A percentile compares a stretch with the other conserved stretches of the same genome.
Evolutionary conservation across 2,888 invertebrate species (phyloP).

Genomic region (Amblyjoppa proteus): DNA sequence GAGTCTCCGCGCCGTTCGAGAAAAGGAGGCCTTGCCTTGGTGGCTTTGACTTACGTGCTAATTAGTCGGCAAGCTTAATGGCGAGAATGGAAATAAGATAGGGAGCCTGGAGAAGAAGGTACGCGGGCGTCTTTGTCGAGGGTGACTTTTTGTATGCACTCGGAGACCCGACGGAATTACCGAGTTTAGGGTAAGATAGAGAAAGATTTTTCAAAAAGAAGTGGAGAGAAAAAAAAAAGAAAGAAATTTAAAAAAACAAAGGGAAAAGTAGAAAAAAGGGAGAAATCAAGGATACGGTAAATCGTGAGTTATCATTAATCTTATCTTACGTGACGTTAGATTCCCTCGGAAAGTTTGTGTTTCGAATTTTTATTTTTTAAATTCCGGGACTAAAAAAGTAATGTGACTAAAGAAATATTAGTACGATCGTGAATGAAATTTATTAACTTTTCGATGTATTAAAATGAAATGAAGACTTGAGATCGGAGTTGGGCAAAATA

Average conservation of each 20-base stretch:
- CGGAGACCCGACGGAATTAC: background rate
- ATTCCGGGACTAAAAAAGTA: too few relatives aligned
- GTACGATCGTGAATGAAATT: too few relatives aligned
- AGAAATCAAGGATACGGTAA: background rate
- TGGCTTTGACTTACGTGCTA: constrained; percentile 52
- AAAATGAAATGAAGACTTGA: too few relatives aligned
- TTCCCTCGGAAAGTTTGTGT: too few relatives aligned
- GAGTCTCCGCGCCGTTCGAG: constrained; percentile 37
- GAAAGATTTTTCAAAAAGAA: background rate
- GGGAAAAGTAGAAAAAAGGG: background rate
- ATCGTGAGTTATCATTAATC: constrained; percentile 5
- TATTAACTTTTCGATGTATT: too few relatives aligned
- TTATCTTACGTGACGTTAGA: background rate
- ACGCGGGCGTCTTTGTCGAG: constrained; percentile 1
- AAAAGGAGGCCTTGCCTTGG: constrained; percentile 1
- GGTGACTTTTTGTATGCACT: constrained; percentile 29
- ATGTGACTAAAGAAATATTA: too few relatives aligned
- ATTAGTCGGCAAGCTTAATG: constrained; percentile 61
- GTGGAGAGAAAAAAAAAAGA: background rate
- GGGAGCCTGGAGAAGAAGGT: constrained; percentile 12
- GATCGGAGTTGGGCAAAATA: too few relatives aligned
- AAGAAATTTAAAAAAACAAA: background rate
- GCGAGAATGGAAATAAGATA: constrained; percentile 45
- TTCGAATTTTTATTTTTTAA: too few relatives aligned
- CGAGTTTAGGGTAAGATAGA: background rate